Conservation (phyloP, 2,113 vertebrate genomes). For the Aythya baeri region DNA sequence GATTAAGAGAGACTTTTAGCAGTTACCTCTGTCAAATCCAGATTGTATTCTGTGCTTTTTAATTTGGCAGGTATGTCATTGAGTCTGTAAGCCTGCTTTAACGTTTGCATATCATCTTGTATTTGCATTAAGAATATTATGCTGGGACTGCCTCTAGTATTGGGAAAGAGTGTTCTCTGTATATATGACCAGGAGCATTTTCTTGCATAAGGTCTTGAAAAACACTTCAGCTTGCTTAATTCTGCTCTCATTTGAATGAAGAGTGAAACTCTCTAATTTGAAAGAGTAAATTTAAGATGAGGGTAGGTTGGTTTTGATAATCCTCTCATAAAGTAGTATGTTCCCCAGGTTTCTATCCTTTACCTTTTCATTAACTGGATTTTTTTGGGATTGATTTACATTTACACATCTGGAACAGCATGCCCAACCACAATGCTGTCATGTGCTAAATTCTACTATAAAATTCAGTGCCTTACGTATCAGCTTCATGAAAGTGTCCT, state of each 20-base stretch:
- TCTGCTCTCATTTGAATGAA: background rate
- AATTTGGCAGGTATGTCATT: background rate
- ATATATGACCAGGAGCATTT: background rate
- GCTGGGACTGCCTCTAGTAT: background rate
- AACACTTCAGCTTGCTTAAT: background rate
- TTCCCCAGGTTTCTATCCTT: background rate
- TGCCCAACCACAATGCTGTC: background rate
- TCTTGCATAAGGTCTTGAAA: background rate
- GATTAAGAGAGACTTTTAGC: background rate
- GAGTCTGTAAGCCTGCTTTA: background rate
- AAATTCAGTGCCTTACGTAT: background rate
- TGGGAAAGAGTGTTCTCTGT: background rate
- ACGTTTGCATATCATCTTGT: background rate
- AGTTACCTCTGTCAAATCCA: conserved; percentile 6
- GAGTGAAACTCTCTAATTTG: background rate
- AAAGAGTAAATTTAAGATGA: background rate
- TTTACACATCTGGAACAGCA: background rate
- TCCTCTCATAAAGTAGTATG: background rate
- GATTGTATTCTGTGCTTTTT: background rate
- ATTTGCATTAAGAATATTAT: background rate
- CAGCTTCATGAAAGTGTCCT: background rate
- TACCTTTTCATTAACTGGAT: background rate
- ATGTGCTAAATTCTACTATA: background rate
- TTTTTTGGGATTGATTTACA: background rate
- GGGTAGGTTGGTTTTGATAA: background rate